These are phyloP conservation scores for Cybosia mesomella DNA, from an alignment of 2,888 invertebrate species.

Conservation along the genomic window DNA sequence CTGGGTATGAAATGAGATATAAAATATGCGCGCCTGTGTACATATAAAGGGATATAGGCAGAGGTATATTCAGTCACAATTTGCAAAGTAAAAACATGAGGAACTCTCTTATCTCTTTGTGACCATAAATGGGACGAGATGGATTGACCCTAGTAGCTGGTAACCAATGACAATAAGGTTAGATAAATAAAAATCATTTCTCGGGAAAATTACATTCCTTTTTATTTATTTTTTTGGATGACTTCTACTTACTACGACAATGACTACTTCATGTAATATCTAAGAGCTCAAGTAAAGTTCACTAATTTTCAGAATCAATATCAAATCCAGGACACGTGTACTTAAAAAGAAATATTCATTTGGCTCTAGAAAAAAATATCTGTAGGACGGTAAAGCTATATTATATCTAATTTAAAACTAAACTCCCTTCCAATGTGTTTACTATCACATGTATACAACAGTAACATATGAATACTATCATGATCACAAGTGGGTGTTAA, in stretches of 20 bases:
- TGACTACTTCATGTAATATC: background rate
- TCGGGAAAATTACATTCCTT: background rate
- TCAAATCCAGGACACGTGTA: background rate
- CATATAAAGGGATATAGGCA: no score
- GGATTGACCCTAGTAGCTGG: no score
- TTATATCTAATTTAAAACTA: background rate
- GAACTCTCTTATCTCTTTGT: no score
- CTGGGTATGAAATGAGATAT: no score
- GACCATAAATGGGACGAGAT: no score
- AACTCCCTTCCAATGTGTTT: background rate
- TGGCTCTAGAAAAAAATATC: background rate
- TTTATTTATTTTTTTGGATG: background rate
- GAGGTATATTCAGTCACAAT: no score
- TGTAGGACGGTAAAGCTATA: background rate
- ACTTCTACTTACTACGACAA: background rate
- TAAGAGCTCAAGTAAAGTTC: background rate
- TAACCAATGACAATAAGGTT: background rate
- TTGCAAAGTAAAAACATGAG: no score
- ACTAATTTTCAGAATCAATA: background rate
- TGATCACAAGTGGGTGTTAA: conserved; percentile 6
- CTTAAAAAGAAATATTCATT: no score
- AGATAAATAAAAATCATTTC: conserved; percentile 2
- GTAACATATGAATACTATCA: background rate
- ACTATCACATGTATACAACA: background rate
- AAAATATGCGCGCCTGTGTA: no score